Evolutionary conservation across 2,113 vertebrate genomes (phyloP), one percentile per base, ranked within the genome.

Genomic region (Cathartes aura): DNA sequence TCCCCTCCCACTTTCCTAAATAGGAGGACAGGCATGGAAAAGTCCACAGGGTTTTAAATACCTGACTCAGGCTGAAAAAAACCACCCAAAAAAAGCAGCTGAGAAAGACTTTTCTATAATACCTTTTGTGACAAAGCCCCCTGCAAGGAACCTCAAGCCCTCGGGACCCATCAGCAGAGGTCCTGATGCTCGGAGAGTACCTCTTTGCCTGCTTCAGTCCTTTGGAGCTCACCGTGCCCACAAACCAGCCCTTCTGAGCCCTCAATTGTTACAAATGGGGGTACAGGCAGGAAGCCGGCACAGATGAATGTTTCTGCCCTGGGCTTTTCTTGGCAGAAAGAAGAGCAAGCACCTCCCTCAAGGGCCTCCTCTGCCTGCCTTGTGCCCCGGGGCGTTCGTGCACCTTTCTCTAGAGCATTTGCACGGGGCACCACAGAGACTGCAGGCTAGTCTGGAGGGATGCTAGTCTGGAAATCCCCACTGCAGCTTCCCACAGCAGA

Each of bases 371-470:
- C 47, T 47, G 91, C 90, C 79, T 84, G 94, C 73, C 43, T 89
- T 5, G 15, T 87, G 96, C 97, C 95, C 78, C 2, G 4, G 66
- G 92, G 96, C 43, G 1, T 67, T 87, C 11, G 0, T 64, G 89
- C 91, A 56, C 89, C 90, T 96, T 91, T 68, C 97, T 87, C 91
- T 7, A 29, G 96, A 84, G 96, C 82, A 62, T 55, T 42, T 53
- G 52, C 60, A 43, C 2, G 0, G 50, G 67, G 76, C 55, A 92
- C 93, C 63, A 5, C 59, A 42, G 91, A 82, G 94, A 84, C 73
- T 4, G 21, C 29, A 55, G 74, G 58, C 71, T 68, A 71, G 8
- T 83, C 91, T 59, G 60, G 73, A 72, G 92, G 86, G 87, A 95
- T 5, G 2, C 60, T 26, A 74, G 15, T 62, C 79, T 95, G 83